phyloP scores from a whole-genome alignment of 2,797 vertebrate species.

The Poecile montanus region DNA sequence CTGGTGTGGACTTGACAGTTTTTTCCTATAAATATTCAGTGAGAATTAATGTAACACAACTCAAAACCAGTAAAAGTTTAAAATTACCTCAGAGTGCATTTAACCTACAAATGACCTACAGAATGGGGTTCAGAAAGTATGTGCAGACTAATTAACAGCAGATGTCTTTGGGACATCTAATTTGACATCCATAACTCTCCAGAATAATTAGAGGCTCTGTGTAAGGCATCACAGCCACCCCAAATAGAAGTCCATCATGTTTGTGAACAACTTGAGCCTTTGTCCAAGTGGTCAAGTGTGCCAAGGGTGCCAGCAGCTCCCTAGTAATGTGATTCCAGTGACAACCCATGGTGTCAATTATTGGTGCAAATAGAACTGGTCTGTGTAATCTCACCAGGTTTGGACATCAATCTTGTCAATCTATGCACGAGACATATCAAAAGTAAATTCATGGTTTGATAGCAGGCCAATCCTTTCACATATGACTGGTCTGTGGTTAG shows the following conservation, averaged over 20 bases:
- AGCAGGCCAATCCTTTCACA: background rate
- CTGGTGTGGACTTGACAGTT: background rate
- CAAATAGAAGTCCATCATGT: background rate
- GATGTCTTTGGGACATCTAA: background rate
- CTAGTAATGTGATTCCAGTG: background rate
- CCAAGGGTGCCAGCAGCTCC: background rate
- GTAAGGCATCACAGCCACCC: background rate
- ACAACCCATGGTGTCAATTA: background rate
- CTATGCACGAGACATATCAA: fast-evolving
- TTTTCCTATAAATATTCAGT: background rate
- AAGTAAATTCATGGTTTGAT: background rate
- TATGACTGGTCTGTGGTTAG: background rate
- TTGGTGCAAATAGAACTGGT: background rate
- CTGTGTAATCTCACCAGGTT: background rate
- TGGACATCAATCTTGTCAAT: background rate
- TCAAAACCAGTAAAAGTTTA: background rate
- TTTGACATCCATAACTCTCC: background rate
- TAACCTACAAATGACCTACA: background rate
- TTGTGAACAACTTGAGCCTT: background rate
- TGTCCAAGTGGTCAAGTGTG: background rate
- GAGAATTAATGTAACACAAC: background rate
- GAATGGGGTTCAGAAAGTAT: background rate
- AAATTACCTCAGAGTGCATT: background rate
- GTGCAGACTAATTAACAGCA: background rate
- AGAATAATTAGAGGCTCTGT: background rate